phyloP scores from a whole-genome alignment of 2,888 invertebrate species.

The Pristionchus entomophagus region DNA sequence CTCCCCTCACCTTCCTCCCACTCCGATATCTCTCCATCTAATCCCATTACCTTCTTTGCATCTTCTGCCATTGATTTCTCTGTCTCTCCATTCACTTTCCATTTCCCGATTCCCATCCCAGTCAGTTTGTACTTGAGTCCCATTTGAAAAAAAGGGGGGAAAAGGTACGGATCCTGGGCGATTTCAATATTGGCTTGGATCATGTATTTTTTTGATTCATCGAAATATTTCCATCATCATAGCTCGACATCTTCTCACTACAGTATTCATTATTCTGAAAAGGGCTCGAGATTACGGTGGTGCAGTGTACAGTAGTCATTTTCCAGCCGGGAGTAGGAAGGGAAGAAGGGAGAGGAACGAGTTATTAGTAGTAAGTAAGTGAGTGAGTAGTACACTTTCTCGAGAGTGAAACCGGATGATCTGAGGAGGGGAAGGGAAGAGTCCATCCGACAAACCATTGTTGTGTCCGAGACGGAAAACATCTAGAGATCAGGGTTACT shows the following conservation, averaged over 20 bases:
- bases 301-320: background rate
- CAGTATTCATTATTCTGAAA: background rate
- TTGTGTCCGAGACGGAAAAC: background rate
- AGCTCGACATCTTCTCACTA: background rate
- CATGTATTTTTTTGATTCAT: no score
- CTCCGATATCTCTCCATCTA: slow-evolving; percentile 21
- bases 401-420: background rate
- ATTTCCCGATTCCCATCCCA: slow-evolving; percentile 5
- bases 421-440: background rate
- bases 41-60: slow-evolving; percentile 38
- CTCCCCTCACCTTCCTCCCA: background rate
- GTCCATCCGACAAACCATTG: background rate
- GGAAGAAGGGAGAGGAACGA: background rate
- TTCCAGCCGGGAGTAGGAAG: background rate
- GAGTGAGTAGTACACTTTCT: slow-evolving; percentile 20
- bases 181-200: no score
- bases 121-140: background rate
- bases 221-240: background rate
- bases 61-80: slow-evolving; percentile 33
- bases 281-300: background rate
- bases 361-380: slow-evolving; percentile 42
- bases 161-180: background rate
- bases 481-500: background rate
- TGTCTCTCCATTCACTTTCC: background rate
- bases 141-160: no score